Evolutionary conservation across 2,888 invertebrate genomes (phyloP).

Genomic region (Drosophila testacea): DNA sequence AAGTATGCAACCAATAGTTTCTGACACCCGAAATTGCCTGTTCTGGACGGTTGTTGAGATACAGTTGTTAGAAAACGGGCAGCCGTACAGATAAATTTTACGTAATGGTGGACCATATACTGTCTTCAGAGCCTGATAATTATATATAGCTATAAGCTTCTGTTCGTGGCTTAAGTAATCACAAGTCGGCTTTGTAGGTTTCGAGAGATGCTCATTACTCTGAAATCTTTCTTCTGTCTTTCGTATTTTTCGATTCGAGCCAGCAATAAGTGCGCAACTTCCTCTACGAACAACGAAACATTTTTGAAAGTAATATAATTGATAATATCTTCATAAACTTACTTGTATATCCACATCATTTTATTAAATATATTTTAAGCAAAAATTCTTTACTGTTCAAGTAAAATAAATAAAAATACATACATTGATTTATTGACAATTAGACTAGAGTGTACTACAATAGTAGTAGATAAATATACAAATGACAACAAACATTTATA

Average conservation of each 20-base stretch:
- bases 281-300: conserved; percentile 18
- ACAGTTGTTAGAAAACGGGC: conserved; percentile 13
- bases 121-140: not conserved
- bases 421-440: not conserved
- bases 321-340: not conserved
- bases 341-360: conserved; percentile 47
- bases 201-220: not conserved
- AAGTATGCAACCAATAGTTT: not conserved
- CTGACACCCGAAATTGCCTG: not conserved
- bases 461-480: not conserved
- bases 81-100: conserved; percentile 11
- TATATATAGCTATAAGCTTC: not conserved
- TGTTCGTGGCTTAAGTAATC: not conserved
- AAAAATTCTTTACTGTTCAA: not conserved
- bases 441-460: not conserved
- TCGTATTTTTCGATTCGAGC: conserved; percentile 21
- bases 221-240: conserved; percentile 11
- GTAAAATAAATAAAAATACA: not conserved
- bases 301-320: not conserved
- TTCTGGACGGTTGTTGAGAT: not conserved
- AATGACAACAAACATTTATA: no score
- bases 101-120: not conserved
- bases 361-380: not conserved
- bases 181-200: not conserved
- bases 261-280: conserved; percentile 46